Base-by-base conservation (phyloP, 2,113 vertebrate genomes). In the Mobula birostris region DNA sequence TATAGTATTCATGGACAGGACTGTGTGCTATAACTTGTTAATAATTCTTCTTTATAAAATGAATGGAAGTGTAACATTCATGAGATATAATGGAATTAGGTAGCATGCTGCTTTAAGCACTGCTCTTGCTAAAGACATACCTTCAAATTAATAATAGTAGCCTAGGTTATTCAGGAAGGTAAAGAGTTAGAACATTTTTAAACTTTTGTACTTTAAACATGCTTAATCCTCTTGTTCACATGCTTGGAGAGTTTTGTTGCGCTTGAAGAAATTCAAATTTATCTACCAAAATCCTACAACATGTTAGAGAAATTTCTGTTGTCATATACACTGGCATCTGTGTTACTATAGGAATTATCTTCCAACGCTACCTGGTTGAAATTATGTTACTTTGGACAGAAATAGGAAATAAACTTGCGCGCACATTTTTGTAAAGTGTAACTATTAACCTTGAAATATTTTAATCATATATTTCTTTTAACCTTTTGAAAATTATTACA, bases 91-190 rank as follows among this genome's bases (percentile, higher is more conserved):
- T 74, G 63, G n/a, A 74, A 93, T 74, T 74, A 93, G 36, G 21
- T 36, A 76, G 70, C 36, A 29, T 93, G 91, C 68, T 93, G 32
- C 70, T 93, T 74, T 27, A 90, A 76, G 91, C 91, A 74, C 56
- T 76, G 40, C 21, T 74, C 36, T 74, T 24, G 48, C 21, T 48
- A 56, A 93, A 74, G 14, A 27, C 68, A 74, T 61, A 11, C 72
- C 36, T 74, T 56, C 72, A 27, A 74, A 56, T 15, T 74, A 93
- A 93, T 40, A 74, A 29, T 5, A 9, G 15, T 56, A 56, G 36
- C 9, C 36, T 15, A 56, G n/a, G 14, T 85, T 70, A 56, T 74
- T 74, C 8, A 74, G 36, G 7, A 93, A 93, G 68, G 7, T 5
- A 36, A 90, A 66, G 85, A 19, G n/a, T 90, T 32, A 15, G n/a